A percentile compares a stretch with the other conserved stretches of the same genome.
phyloP scores from a whole-genome alignment of 2,888 invertebrate genomes.

The Pandemis corylana region DNA sequence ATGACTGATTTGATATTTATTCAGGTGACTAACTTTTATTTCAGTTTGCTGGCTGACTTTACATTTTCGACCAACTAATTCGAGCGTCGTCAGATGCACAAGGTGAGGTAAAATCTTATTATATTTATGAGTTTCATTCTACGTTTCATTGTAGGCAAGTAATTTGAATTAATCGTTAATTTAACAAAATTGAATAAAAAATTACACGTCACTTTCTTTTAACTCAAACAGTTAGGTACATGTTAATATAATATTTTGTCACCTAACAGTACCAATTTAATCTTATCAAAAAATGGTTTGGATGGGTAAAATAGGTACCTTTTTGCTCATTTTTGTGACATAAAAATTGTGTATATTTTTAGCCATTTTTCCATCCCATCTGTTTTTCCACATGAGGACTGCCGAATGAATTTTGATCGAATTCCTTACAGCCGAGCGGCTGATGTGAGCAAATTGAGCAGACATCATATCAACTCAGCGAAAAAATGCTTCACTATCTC shows the following conservation, averaged over 20 bases:
- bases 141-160: background rate
- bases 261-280: no score
- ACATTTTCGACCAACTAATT: no score
- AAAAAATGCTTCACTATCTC: slow-evolving; percentile 10
- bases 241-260: no score
- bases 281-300: no score
- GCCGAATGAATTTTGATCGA: slow-evolving; percentile 13
- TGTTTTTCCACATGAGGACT: slow-evolving; percentile 15
- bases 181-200: no score
- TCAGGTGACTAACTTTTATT: background rate
- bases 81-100: no score
- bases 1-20: slow-evolving; percentile 5
- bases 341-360: background rate
- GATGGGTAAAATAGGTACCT: no score
- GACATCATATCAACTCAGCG: slow-evolving; percentile 9
- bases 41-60: background rate
- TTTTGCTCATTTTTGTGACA: no score
- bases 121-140: background rate
- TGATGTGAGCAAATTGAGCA: slow-evolving; percentile 8
- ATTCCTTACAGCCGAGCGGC: slow-evolving; percentile 14
- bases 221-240: no score
- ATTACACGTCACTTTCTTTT: no score
- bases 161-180: no score
- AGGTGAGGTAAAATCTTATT: no score
- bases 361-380: slow-evolving; percentile 12